Conservation (phyloP, 2,797 vertebrate genomes). For the Hippocampus kuda region DNA sequence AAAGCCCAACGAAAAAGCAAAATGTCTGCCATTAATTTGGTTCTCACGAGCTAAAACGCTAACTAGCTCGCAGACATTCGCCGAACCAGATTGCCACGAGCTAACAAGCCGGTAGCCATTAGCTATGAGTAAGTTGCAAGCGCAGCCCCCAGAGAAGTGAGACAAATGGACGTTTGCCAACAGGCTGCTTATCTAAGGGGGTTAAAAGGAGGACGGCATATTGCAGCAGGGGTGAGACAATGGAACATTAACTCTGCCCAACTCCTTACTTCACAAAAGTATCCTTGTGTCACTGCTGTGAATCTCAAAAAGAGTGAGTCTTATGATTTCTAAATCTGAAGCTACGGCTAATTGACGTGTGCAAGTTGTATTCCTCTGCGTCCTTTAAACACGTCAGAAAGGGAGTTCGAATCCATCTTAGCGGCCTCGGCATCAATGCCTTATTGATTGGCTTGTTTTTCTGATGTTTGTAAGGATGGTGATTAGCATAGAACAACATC, state of each 20-base stretch:
- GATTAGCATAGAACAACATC: neutral
- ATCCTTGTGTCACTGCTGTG: slow-evolving; percentile 56
- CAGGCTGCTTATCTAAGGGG: slow-evolving; percentile 23
- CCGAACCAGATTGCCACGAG: too few relatives aligned
- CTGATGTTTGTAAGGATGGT: neutral
- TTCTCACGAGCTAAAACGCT: neutral
- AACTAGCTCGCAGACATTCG: neutral
- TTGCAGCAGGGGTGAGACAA: slow-evolving; percentile 52
- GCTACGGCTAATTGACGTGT: neutral
- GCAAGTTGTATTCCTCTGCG: neutral
- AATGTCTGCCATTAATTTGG: neutral
- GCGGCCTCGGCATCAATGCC: neutral
- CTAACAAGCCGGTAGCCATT: neutral
- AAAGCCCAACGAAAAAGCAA: neutral
- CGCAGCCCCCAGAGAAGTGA: slow-evolving; percentile 58
- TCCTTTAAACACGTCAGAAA: neutral
- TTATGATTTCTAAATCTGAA: neutral
- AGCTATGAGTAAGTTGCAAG: slow-evolving; percentile 27
- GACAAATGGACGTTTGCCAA: slow-evolving; percentile 29
- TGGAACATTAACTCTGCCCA: slow-evolving; percentile 45
- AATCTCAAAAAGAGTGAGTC: slow-evolving; percentile 57
- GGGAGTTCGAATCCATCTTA: neutral
- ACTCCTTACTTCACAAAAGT: slow-evolving; percentile 60
- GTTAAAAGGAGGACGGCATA: slow-evolving; percentile 37
- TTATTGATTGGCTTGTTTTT: neutral